These are phyloP conservation scores for Rapana venosa DNA, from an alignment of 2,888 invertebrate genomes.

Conservation along the genomic window DNA sequence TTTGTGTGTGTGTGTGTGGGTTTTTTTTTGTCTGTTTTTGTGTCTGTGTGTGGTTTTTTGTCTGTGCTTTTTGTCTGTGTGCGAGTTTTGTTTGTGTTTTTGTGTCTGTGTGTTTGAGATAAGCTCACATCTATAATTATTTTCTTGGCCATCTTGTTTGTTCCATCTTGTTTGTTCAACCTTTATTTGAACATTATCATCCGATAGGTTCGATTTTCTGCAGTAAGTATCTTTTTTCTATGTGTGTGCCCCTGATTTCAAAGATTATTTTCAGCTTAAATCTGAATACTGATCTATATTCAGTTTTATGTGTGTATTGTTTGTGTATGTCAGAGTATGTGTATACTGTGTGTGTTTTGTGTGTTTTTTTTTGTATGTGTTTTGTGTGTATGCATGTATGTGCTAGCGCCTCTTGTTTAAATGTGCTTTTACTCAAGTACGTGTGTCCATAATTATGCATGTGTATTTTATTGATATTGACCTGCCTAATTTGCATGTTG, in stretches of 20 bases:
- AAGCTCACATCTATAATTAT: background rate
- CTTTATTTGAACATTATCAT: background rate
- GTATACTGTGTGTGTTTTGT: background rate
- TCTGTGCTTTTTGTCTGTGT: background rate
- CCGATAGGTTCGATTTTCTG: background rate
- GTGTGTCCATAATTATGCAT: background rate
- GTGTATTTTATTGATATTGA: background rate
- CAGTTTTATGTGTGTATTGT: background rate
- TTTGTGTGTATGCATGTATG: background rate
- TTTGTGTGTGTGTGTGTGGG: background rate
- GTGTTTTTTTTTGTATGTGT: background rate
- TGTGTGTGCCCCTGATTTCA: background rate
- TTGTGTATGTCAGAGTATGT: background rate
- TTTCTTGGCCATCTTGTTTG: background rate
- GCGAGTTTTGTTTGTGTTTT: background rate
- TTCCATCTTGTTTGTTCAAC: background rate
- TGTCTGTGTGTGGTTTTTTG: background rate
- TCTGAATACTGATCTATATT: too few species aligned
- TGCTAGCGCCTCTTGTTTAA: background rate
- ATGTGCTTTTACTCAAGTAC: background rate
- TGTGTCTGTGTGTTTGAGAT: background rate
- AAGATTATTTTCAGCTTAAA: background rate
- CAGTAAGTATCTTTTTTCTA: background rate
- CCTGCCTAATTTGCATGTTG: too few species aligned
- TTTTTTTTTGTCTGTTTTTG: background rate